phyloP scores from a whole-genome alignment of 1,140 invertebrate genomes.

The Melipona quadrifasciata region DNA sequence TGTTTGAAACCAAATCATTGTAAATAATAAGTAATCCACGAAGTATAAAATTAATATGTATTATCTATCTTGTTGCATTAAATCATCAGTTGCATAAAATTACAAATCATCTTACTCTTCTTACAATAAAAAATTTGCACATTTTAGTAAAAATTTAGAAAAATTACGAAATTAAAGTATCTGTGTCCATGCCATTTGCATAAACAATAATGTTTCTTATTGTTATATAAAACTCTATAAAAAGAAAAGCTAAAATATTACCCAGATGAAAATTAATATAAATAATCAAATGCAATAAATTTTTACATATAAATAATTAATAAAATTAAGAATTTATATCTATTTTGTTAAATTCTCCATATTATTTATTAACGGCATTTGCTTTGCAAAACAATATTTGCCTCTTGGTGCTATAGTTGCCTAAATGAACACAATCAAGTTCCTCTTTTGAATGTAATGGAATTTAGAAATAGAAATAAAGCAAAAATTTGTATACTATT shows the following conservation, averaged over 20 bases:
- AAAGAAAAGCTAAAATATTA: neutral
- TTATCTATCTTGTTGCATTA: neutral
- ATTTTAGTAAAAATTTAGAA: neutral
- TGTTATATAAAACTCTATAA: constrained; percentile 4
- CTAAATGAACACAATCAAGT: constrained; percentile 47
- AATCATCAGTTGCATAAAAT: neutral
- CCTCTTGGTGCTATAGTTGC: constrained; percentile 55
- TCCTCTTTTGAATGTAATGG: constrained; percentile 42
- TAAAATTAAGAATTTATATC: neutral
- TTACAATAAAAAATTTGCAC: neutral
- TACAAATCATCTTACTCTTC: neutral
- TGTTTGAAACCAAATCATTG: neutral
- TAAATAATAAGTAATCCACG: neutral
- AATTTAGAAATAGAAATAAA: constrained; percentile 34
- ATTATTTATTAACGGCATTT: constrained; percentile 28
- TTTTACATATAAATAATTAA: neutral
- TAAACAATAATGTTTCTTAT: neutral
- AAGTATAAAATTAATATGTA: neutral
- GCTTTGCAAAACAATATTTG: constrained; percentile 27
- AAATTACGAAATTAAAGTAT: neutral
- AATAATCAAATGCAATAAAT: neutral
- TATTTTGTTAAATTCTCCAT: neutral
- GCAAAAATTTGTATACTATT: constrained; percentile 18
- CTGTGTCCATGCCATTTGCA: neutral
- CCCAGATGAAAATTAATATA: neutral